phyloP scores from a whole-genome alignment of 2,113 vertebrate species.

The Lanius collurio region DNA sequence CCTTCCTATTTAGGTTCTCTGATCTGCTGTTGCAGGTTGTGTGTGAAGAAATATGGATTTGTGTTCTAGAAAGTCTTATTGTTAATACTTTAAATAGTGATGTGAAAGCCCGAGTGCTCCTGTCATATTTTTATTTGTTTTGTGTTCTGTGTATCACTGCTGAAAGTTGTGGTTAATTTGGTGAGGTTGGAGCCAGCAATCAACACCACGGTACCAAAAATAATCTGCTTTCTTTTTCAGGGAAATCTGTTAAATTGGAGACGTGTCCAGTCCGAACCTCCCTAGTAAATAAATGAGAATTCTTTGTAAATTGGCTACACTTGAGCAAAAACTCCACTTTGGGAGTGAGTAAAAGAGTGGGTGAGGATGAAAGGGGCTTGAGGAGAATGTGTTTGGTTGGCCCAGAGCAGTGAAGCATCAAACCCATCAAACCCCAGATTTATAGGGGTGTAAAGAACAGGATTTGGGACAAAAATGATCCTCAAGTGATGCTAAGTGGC shows the following conservation, averaged over 20 bases:
- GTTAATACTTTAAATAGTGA: conserved; percentile 23
- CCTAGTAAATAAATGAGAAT: neutral
- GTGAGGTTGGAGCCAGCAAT: neutral
- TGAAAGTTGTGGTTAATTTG: neutral
- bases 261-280: neutral
- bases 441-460: neutral
- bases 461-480: neutral
- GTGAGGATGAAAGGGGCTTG: neutral
- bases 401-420: neutral
- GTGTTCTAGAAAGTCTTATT: conserved; percentile 32
- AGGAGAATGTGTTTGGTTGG: neutral
- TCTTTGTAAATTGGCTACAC: neutral
- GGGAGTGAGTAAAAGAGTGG: neutral
- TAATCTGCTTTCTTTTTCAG: neutral
- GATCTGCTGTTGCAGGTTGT: neutral
- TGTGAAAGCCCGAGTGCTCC: conserved; percentile 13
- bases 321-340: neutral
- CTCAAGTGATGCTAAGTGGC: neutral
- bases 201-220: neutral
- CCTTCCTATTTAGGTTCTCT: conserved; percentile 6
- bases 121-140: neutral
- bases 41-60: conserved; percentile 15
- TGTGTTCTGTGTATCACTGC: conserved; percentile 9
- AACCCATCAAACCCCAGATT: neutral
- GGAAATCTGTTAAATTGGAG: neutral